Conservation (phyloP, 1,140 invertebrate genomes). For the Drosophila sulfurigaster region DNA sequence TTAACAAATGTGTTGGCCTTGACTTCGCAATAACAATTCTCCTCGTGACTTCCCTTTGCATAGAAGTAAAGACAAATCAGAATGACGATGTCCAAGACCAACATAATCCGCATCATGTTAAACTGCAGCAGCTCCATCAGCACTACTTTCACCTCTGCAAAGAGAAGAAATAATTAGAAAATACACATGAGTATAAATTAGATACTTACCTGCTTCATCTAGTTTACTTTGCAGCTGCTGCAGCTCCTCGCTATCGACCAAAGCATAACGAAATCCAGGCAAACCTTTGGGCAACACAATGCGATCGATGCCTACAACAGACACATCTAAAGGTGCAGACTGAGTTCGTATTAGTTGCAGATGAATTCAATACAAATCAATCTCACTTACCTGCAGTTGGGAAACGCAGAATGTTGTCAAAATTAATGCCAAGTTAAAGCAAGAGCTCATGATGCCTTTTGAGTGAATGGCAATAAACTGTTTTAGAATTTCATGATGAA, state of each 20-base stretch:
- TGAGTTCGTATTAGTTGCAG: not conserved
- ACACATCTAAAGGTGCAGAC: slow-evolving; percentile 2
- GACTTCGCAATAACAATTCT: not conserved
- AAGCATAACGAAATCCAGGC: not conserved
- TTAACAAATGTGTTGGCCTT: not conserved
- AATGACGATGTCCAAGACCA: slow-evolving; percentile 47
- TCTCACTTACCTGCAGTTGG: slow-evolving; percentile 6
- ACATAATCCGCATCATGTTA: slow-evolving; percentile 61
- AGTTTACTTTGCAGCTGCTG: slow-evolving; percentile 15
- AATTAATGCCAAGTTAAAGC: not conserved
- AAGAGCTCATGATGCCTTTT: slow-evolving; percentile 12
- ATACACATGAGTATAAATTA: not conserved
- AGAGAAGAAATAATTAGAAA: not conserved
- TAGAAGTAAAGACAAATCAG: slow-evolving; percentile 38
- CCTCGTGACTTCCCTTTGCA: not conserved
- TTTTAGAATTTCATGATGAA: not conserved
- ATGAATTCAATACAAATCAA: not conserved
- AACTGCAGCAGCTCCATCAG: slow-evolving; percentile 61
- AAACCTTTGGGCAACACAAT: not conserved
- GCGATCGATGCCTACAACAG: not conserved
- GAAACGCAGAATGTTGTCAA: not conserved
- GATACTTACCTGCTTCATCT: slow-evolving; percentile 39
- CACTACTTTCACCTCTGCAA: slow-evolving; percentile 26
- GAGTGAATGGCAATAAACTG: slow-evolving; percentile 8
- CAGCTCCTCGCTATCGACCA: slow-evolving; percentile 1